Evolutionary conservation across 2,113 vertebrate species (phyloP), one percentile per base, ranked within the genome.

Genomic region (Thryonomys swinderianus): DNA sequence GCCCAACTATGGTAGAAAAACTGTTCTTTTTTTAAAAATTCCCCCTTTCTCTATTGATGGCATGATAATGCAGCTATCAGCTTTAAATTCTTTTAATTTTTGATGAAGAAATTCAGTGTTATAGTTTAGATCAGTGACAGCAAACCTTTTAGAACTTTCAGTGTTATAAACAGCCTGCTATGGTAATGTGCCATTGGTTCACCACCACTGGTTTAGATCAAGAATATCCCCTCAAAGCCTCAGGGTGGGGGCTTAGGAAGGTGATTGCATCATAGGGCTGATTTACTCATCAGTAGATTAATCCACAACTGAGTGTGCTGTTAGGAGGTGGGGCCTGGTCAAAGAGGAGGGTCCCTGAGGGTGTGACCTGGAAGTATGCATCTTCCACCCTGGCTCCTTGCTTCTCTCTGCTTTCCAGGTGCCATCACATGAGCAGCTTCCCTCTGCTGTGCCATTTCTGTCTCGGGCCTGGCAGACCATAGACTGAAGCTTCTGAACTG

Each of bases 21-120:
- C 14, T 66, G 64, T 32, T 61, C 80, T 64, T 89, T 67, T 94
- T 21, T 79, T 85, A 71, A 92, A n/a, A 89, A 84, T 67, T 34
- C 34, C 8, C 1, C 10, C 67, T 86, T 4, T 90, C 66, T 62
- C 66, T 20, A 40, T 73, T 20, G 74, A 85, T 18, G 25, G 17
- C 17, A 66, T 64, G 6, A 34, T 48, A 83, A 66, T 83, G 23
- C 51, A 71, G 87, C 23, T 61, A 82, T 82, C 45, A 84, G 57
- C 61, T 79, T 88, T 91, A 73, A 34, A 20, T 40, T 76, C 13
- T 85, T 90, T 3, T 37, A 34, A 21, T 55, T 89, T 84, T 85
- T 81, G 74, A 74, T 45, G 57, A 86, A 90, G 57, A 61, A 89
- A 67, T 11, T n/a, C 32, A 34, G 13, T 66, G 30, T 16, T 66